Evolutionary conservation across 2,113 vertebrate species (phyloP), one percentile per base, ranked within the genome.

Genomic region (Etheostoma cragini): DNA sequence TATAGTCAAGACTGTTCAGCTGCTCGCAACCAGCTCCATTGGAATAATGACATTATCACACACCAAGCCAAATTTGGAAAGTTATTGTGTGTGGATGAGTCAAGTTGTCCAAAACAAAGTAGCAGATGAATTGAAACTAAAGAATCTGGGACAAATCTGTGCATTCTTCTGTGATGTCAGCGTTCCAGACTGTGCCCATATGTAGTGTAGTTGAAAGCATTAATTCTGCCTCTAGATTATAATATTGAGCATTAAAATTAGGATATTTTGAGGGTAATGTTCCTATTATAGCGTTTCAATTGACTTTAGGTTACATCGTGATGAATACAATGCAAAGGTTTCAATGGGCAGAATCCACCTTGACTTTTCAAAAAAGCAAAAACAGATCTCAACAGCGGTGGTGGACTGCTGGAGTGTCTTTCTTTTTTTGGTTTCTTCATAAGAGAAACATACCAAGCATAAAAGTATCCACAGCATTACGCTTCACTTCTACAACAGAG

Each of bases 31-130:
- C 79, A 60, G 73, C 87, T 83, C 71, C 67, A 26, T 64, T 78
- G 71, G 85, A 88, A 82, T 82, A 87, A 93, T 84, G 86, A 90
- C 87, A 84, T 88, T 84, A 83, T 88, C 78, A 42, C 80, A 75
- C 83, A 63, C 75, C 45, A 66, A 84, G 88, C 92, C 90, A 93
- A 89, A 85, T 84, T 88, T 82, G 76, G 72, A 76, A 50, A 81
- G 63, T 89, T 87, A 70, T 91, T 92, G 83, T 92, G 78, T 33
- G 62, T 30, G 63, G 83, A 85, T 82, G 71, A 88, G 85, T 87
- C 67, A 63, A 87, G 76, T 82, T 85, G 83, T 87, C 78, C 72
- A 83, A 57, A 89, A 78, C 47, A 54, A 84, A 85, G 83, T 81
- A 84, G 80, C 86, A 82, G 85, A 83, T 80, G 72, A 86, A 82